Conservation (phyloP, 2,888 invertebrate genomes). For the Hofmannophila pseudospretella region DNA sequence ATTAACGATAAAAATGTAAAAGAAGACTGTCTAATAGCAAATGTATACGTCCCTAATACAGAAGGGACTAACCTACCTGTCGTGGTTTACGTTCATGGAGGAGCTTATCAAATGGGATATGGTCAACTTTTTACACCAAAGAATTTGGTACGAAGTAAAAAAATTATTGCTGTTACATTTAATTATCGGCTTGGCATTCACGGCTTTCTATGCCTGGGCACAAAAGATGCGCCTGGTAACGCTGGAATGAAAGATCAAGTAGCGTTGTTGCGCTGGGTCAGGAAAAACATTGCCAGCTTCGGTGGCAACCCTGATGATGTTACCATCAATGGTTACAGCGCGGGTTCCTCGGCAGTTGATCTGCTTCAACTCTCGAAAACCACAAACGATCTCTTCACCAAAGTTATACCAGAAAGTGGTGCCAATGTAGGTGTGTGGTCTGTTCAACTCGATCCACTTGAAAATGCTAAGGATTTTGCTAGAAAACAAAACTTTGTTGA, state of each 20-base stretch:
- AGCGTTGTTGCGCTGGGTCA: slow-evolving; percentile 61
- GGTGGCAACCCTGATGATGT: slow-evolving; percentile 64
- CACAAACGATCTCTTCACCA: slow-evolving; percentile 53
- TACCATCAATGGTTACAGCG: slow-evolving; percentile 64
- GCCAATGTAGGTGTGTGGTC: slow-evolving; percentile 57
- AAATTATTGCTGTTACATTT: slow-evolving; percentile 59
- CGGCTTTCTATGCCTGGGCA: slow-evolving; percentile 59
- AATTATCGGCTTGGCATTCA: slow-evolving; percentile 62
- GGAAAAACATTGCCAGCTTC: slow-evolving; percentile 60
- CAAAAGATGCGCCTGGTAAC: slow-evolving; percentile 63
- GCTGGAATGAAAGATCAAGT: slow-evolving; percentile 65
- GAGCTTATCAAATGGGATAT: slow-evolving; percentile 56
- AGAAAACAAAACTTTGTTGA: slow-evolving; percentile 33
- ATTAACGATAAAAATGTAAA: background rate
- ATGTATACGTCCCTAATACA: background rate
- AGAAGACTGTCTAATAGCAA: background rate
- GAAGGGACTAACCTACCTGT: background rate
- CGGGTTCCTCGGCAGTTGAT: slow-evolving; percentile 48
- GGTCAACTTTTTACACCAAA: slow-evolving; percentile 25
- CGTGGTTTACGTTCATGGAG: slow-evolving; percentile 40
- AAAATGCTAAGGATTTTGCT: slow-evolving; percentile 49
- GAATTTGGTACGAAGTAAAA: slow-evolving; percentile 51
- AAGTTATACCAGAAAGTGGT: slow-evolving; percentile 61
- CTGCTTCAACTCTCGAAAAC: slow-evolving; percentile 47
- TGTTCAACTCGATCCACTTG: slow-evolving; percentile 51